Percentiles rank a stretch among this genome's conserved stretches.
Evolutionary conservation across 30 jellyfish, hydroid and myxozoan species (phyloP).

Genomic region (Aurelia coerulea): DNA sequence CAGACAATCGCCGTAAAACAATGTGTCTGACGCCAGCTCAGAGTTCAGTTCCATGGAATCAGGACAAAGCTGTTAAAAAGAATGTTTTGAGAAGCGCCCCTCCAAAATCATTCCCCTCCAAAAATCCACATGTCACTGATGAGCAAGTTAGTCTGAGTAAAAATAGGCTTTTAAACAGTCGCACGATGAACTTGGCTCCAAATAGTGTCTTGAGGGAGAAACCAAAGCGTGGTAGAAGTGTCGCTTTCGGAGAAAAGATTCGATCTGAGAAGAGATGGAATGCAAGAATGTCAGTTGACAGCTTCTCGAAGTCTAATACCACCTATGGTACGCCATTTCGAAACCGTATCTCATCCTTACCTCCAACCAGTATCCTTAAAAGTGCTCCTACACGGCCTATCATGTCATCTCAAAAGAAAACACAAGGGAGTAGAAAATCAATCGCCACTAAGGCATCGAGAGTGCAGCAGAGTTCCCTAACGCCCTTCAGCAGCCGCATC

Average conservation of each 20-base stretch:
- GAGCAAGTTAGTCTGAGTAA: background rate
- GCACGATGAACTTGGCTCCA: constrained; percentile 3
- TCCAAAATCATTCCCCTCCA: background rate
- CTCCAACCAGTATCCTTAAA: constrained; percentile 37
- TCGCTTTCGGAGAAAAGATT: background rate
- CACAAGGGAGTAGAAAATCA: background rate
- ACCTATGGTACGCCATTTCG: constrained; percentile 12
- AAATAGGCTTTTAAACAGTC: background rate
- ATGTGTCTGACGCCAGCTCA: constrained; percentile 29
- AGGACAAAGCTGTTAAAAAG: background rate
- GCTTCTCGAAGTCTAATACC: background rate
- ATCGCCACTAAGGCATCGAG: background rate
- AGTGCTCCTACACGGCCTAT: constrained; percentile 46
- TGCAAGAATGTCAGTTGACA: background rate
- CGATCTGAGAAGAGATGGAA: background rate
- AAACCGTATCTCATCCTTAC: constrained; percentile 13
- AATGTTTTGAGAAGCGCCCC: too few relatives aligned
- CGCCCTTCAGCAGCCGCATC: background rate
- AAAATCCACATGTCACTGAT: background rate
- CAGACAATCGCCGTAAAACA: constrained; percentile 29
- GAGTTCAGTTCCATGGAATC: background rate
- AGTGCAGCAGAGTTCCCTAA: background rate
- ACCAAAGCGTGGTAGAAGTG: constrained; percentile 1
- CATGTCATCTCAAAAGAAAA: background rate
- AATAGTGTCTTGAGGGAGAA: constrained; percentile 8